Percentiles rank a stretch among this genome's conserved stretches.
These are phyloP conservation scores for Hexactinellida sp. DNA, from an alignment of 37 sponge, comb jelly and placozoan genomes.

Conservation along the genomic window DNA sequence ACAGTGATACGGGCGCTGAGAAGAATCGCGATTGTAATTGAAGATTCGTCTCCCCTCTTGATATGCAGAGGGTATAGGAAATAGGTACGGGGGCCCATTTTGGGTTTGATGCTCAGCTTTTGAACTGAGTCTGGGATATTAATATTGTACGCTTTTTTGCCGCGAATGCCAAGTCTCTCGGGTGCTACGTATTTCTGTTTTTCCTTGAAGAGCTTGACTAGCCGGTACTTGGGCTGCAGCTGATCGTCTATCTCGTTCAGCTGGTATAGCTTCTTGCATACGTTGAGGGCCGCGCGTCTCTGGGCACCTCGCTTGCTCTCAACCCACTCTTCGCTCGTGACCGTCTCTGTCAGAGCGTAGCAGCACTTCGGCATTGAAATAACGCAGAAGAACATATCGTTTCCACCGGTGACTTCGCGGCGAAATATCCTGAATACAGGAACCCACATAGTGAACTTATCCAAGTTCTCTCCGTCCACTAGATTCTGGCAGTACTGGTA, in stretches of 20 bases:
- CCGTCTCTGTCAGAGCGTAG: not conserved
- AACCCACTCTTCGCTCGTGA: not conserved
- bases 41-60: not conserved
- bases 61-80: not conserved
- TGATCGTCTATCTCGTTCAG: not conserved
- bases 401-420: not conserved
- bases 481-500: not conserved
- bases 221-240: not conserved
- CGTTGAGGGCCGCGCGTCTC: not conserved
- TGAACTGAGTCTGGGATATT: not conserved
- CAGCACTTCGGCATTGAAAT: conserved; percentile 1
- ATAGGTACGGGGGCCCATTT: not conserved
- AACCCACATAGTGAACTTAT: not conserved
- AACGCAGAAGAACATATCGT: not conserved
- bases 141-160: not conserved
- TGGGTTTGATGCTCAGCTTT: not conserved
- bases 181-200: not conserved
- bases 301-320: not conserved
- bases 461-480: not conserved
- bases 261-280: not conserved
- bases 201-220: not conserved
- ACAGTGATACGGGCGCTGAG: not conserved
- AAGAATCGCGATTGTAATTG: not conserved
- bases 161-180: not conserved
- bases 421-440: not conserved